A percentile compares a stretch with the other conserved stretches of the same genome.
phyloP scores from a whole-genome alignment of 2,797 vertebrate species.

The Molossus molossus region DNA sequence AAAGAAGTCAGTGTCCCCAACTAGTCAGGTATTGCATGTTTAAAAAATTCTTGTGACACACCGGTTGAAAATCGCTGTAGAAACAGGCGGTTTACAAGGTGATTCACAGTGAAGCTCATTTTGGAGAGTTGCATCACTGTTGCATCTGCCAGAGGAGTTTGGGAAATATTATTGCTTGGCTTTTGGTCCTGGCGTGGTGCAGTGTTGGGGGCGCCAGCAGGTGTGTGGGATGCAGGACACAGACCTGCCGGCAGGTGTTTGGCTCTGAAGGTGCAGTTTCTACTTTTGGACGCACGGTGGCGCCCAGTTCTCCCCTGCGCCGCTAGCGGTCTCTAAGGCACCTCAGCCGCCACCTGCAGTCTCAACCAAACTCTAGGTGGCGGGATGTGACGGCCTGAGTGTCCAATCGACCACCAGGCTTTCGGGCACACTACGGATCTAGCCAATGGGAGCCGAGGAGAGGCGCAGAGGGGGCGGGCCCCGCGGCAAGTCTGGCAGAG shows the following conservation, averaged over 20 bases:
- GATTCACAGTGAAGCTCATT: slow-evolving; percentile 61
- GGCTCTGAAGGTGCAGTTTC: neutral
- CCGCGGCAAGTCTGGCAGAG: slow-evolving; percentile 77
- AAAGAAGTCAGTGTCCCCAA: neutral
- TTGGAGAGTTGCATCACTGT: slow-evolving; percentile 36
- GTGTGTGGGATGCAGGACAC: slow-evolving; percentile 54
- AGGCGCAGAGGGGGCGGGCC: slow-evolving; percentile 68
- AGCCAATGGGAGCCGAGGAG: neutral
- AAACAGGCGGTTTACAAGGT: neutral
- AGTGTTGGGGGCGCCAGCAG: slow-evolving; percentile 43
- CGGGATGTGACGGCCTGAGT: slow-evolving; percentile 34
- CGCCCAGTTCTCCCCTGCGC: neutral
- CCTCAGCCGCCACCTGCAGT: slow-evolving; percentile 71
- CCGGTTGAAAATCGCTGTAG: neutral
- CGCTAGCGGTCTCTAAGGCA: slow-evolving; percentile 14
- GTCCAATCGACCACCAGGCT: slow-evolving; percentile 72
- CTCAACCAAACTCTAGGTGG: slow-evolving; percentile 83
- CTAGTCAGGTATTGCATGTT: neutral
- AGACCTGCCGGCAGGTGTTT: slow-evolving; percentile 81
- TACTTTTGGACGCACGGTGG: slow-evolving; percentile 32
- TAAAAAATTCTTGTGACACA: neutral
- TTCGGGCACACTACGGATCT: neutral
- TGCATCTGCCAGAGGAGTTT: slow-evolving; percentile 42
- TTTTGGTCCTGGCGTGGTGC: slow-evolving; percentile 47
- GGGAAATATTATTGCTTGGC: slow-evolving; percentile 44